Base-by-base conservation (phyloP, 2,113 vertebrate species). In the Nerophis ophidion region DNA sequence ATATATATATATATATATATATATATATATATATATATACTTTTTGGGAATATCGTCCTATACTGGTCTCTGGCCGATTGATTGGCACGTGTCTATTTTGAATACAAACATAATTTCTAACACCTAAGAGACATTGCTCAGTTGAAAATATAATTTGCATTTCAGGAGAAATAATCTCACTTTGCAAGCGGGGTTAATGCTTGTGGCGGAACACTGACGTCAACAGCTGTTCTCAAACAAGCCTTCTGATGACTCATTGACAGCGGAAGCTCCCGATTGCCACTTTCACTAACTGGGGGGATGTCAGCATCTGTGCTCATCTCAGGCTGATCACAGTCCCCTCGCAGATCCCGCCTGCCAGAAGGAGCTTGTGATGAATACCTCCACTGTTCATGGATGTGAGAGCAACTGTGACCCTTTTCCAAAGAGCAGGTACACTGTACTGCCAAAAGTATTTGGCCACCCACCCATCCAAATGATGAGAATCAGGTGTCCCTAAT, bases 141-240 rank as follows among this genome's bases (percentile, higher is more conserved):
- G 80, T 78, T 60, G 65, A 79, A 74, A 73, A 71, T 52, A 71
- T 71, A 47, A 63, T 76, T 53, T 66, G 50, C 68, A 63, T 56
- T 60, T 60, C 58, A 46, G 58, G 6, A 50, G 46, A 34, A 57
- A 57, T 44, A 8, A 35, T 63, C 64, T 76, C 55, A 68, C 64
- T 70, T 68, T 68, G 66, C 60, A 67, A 60, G 63, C 42, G 52
- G 71, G 76, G 74, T 81, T 80, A 80, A 82, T 60, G 74, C 78
- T 80, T 59, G 66, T 80, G 81, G 76, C 75, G 70, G 72, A 35
- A 59, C 71, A 47, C 76, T 77, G 86, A 80, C 80, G 75, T 85
- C 82, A 82, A 81, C 86, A 85, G 78, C 79, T 85, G 83, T 86
- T 85, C 83, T 81, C 80, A 70, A 84, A 85, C 80, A 72, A 83